Base-by-base conservation (phyloP, 2,113 vertebrate genomes). In the Beaufortia kweichowensis region DNA sequence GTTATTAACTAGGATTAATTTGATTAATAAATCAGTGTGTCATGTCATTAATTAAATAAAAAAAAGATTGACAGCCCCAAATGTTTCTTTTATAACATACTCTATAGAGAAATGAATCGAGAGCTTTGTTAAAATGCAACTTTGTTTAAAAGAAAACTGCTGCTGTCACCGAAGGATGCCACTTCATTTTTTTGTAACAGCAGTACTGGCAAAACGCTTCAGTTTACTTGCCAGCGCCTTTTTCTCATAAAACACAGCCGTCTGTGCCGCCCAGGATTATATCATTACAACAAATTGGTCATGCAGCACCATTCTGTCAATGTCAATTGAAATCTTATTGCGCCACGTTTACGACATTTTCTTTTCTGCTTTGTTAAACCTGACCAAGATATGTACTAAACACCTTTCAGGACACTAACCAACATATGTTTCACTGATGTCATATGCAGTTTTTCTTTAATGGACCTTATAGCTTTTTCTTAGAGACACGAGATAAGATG, bases 281-380 rank as follows among this genome's bases (percentile, higher is more conserved):
- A 74, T 78, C 73, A 77, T 81, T 84, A 81, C 31, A 57, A 35
- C 43, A 80, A 75, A 77, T 77, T 79, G 70, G 67, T 59, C 81
- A 85, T 84, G 81, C 77, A 63, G 21, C 64, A 33, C 82, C 77
- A 77, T 82, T 77, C 80, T 31, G 78, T 82, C 84, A 4, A 77
- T 60, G 78, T 83, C 67, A 78, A 19, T 81, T 84, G 83, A 67
- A 81, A 73, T 50, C 61, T 78, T 61, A 61, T 57, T 69, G 64
- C 62, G 77, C 84, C 74, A 81, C 67, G 80, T 81, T 64, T 75
- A 75, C 48, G 81, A 79, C 39, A 57, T 33, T 78, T 79, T 73
- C 59, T 63, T 76, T 21, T 50, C 55, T 53, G 48, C 50, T 73
- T 77, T 24, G 59, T 77, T 53, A 24, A 35, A 21, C 46, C 61